Conservation (phyloP, 1,140 invertebrate species). For the Melitaea cinxia region DNA sequence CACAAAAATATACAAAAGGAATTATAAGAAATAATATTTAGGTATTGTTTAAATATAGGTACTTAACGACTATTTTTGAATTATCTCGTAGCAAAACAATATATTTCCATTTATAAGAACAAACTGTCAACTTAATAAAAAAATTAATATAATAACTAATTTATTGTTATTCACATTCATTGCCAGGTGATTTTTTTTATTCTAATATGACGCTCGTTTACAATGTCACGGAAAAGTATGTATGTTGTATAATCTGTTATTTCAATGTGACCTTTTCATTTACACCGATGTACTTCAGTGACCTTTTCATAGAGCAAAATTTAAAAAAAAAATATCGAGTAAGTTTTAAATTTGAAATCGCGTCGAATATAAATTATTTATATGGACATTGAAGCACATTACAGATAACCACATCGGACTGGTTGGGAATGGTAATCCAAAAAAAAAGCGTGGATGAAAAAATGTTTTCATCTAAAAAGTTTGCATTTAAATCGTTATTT, state of each 20-base stretch:
- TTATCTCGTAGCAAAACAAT: no score
- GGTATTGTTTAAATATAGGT: no score
- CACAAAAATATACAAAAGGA: no score
- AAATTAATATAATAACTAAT: neutral
- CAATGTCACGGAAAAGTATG: neutral
- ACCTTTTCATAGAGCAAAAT: slow-evolving; percentile 37
- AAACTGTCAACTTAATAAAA: neutral
- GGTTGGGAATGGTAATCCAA: neutral
- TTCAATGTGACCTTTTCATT: slow-evolving; percentile 32
- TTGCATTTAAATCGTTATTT: no score
- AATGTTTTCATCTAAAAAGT: no score
- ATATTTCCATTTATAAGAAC: neutral
- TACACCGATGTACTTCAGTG: slow-evolving; percentile 19
- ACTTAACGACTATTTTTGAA: no score
- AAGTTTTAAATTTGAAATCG: slow-evolving; percentile 52
- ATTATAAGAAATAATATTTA: no score
- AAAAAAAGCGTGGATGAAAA: no score
- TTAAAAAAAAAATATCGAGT: slow-evolving; percentile 42
- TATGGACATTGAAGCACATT: slow-evolving; percentile 23
- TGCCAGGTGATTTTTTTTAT: neutral
- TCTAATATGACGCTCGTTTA: neutral
- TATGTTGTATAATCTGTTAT: slow-evolving; percentile 6
- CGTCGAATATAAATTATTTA: slow-evolving; percentile 32
- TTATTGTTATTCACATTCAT: neutral
- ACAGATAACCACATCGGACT: neutral